Base-by-base conservation (phyloP, 2,113 vertebrate genomes). In the Sinocyclocheilus grahami region DNA sequence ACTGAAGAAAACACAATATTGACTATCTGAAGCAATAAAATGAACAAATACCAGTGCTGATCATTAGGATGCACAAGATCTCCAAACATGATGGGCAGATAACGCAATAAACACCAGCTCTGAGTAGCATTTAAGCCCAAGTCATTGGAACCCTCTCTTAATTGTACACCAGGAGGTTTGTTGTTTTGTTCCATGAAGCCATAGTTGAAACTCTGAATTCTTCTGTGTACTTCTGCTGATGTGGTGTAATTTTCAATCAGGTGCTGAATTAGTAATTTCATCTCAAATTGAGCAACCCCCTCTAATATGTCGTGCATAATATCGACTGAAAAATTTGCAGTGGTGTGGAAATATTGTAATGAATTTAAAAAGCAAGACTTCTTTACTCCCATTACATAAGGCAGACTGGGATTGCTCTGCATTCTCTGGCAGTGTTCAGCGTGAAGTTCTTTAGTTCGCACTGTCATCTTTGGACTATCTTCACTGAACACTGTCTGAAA, bases 221-320 rank as follows among this genome's bases (percentile, higher is more conserved):
- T 42, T 75, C 20, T 12, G 39, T 48, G 22, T 75, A 75, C 69
- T 39, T 72, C 72, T 48, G 42, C 72, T 75, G 42, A 48, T 48
- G 72, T 75, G 22, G 39, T 76, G 39, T 76, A 76, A 51, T 76
- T 48, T 2, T 75, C 10, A 75, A 75, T 75, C 42, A 76, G 20
- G 1, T 74, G 37, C 37, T 74, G 71, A 74, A 74, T 11, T 0
- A 74, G 71, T 74, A 20, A 74, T 42, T 74, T 74, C 9, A 42
- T 74, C 7, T 42, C 71, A 74, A 11, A 74, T 42, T 74, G 71
- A 10, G 18, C 71, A 11, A 42, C 18, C 9, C 69, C 37, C 33
- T 74, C 84, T 58, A 89, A 85, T 67, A 88, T 91, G 65, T 87
- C 84, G 20, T 87, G 90, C 89, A 90, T 88, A 12, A 90, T 86